Evolutionary conservation across 1,140 invertebrate genomes (phyloP).

Genomic region (Zaprionus vittiger): DNA sequence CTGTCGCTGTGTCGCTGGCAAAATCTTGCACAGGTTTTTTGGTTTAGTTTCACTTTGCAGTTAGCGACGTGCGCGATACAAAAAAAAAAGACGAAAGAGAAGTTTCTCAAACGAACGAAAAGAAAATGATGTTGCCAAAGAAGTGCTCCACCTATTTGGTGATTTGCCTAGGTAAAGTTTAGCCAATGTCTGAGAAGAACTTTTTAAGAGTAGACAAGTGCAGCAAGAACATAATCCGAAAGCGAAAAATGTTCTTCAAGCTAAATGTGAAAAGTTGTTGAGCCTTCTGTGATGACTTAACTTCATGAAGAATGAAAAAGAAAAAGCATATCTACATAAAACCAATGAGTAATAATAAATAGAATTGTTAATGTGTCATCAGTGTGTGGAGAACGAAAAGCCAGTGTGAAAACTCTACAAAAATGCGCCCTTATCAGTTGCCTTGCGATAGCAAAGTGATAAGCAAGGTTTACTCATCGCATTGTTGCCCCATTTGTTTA

Average conservation of each 20-base stretch:
- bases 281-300: background rate
- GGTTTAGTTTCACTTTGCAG: constrained; percentile 68
- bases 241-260: background rate
- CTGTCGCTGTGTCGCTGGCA: constrained; percentile 39
- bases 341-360: constrained; percentile 50
- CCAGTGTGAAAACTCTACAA: constrained; percentile 58
- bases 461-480: constrained; percentile 69
- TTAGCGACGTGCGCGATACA: constrained; percentile 57
- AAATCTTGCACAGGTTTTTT: constrained; percentile 58
- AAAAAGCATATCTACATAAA: background rate
- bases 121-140: constrained; percentile 77
- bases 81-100: constrained; percentile 40
- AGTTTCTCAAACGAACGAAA: constrained; percentile 37
- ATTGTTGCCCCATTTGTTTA: constrained; percentile 46
- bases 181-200: constrained; percentile 17
- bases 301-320: background rate
- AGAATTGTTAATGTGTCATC: constrained; percentile 49
- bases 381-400: constrained; percentile 14
- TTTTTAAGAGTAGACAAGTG: constrained; percentile 2
- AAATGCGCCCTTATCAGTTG: constrained; percentile 66
- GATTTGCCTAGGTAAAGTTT: constrained; percentile 81
- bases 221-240: constrained; percentile 21
- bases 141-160: constrained; percentile 77
- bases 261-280: background rate
- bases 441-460: constrained; percentile 47